Evolutionary conservation across 1,140 invertebrate species (phyloP), one percentile per base, ranked within the genome.

Genomic region (Aphis gossypii): DNA sequence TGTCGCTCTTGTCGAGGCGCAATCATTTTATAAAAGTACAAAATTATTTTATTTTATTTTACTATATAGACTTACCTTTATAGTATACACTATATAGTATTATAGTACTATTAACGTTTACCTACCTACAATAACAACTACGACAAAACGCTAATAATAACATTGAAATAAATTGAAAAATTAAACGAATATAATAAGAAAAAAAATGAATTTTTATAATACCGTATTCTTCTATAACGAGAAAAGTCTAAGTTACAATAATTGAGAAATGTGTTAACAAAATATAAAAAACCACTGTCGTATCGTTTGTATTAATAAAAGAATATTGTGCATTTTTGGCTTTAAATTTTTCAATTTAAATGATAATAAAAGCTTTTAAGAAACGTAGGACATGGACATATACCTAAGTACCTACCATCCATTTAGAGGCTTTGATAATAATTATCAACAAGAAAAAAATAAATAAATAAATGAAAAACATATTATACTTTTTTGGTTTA

Each of bases 81-180:
- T 68, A 68, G 25, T n/a, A 18, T 14, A n/a, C 60, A 20, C 82
- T 38, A 38, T 38, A 38, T 38, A 38, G 20, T 83, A 44, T 86
- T 86, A 46, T 46, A 86, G 38, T 46, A 30, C 23, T 46, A 86
- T 86, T 86, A 86, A 86, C 23, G 2, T 86, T 38, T 41, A 41
- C 8, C 35, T 86, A 18, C 41, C 83, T 44, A 46, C 83, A 41
- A 44, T 14, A 25, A 46, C 83, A 44, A 86, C 23, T 38, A 86
- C 82, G 23, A 86, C 41, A 44, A 18, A 25, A 84, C 38, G 8
- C 44, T 38, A 84, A 84, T 41, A 86, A 86, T 86, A 86, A 41
- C 83, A 44, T 86, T 44, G 83, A 46, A 86, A 23, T 86, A 86
- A 86, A 86, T 86, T 86, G 41, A 86, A 86, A 84, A 86, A 86